Evolutionary conservation across 2,113 vertebrate genomes (phyloP).

Genomic region (Pampusana beccarii): DNA sequence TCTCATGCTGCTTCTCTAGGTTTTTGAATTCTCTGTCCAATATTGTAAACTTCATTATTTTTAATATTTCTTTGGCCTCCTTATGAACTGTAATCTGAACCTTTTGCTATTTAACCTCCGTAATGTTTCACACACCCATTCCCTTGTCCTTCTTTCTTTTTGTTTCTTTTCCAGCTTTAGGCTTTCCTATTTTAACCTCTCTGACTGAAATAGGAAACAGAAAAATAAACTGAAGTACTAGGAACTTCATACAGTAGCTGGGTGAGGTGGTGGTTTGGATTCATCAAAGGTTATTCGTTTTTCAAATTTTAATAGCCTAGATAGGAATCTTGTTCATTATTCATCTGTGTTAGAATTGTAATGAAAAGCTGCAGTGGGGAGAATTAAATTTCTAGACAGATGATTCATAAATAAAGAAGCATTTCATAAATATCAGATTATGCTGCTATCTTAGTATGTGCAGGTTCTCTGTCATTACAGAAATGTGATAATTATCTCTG

Average conservation of each 20-base stretch:
- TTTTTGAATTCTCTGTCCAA: slow-evolving; percentile 59
- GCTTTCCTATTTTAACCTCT: slow-evolving; percentile 20
- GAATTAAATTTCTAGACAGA: slow-evolving; percentile 38
- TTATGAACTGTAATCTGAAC: slow-evolving; percentile 49
- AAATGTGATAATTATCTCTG: slow-evolving; percentile 47
- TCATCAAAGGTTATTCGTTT: slow-evolving; percentile 23
- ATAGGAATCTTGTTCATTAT: slow-evolving; percentile 51
- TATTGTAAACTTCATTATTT: slow-evolving; percentile 49
- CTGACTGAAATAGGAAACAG: slow-evolving; percentile 17
- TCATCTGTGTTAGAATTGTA: slow-evolving; percentile 49
- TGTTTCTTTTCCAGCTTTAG: slow-evolving; percentile 9
- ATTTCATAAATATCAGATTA: slow-evolving; percentile 69
- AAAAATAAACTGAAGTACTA: slow-evolving; percentile 11
- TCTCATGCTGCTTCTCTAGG: slow-evolving; percentile 18
- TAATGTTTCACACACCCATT: slow-evolving; percentile 60
- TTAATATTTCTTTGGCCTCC: slow-evolving; percentile 39
- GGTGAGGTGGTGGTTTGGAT: slow-evolving; percentile 22
- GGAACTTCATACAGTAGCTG: slow-evolving; percentile 51
- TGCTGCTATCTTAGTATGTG: slow-evolving; percentile 7
- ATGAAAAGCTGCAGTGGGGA: slow-evolving; percentile 24
- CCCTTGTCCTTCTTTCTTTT: slow-evolving; percentile 20
- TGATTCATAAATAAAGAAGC: slow-evolving; percentile 57
- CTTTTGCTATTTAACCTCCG: slow-evolving; percentile 43
- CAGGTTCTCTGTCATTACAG: slow-evolving; percentile 48
- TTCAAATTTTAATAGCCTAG: slow-evolving; percentile 54